Base-by-base conservation (phyloP, 2,797 vertebrate species). In the Catamblyrhynchus diadema region DNA sequence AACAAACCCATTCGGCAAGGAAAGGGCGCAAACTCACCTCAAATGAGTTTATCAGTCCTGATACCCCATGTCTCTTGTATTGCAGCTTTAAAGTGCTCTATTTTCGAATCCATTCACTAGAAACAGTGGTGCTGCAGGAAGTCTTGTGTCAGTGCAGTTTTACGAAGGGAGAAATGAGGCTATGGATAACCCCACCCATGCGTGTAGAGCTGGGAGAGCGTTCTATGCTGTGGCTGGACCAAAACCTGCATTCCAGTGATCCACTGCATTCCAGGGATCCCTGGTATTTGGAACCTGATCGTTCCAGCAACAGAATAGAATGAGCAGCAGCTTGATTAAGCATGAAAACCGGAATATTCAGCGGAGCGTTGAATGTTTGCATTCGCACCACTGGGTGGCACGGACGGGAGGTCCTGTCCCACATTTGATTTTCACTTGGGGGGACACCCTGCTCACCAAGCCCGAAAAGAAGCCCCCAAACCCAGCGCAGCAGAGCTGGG, bases 11-110 rank as follows among this genome's bases (percentile, higher is more conserved):
- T 87, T 90, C 39, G 50, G 80, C 83, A 64, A 94, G 95, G 84
- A 93, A 92, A 59, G n/a, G 17, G 37, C 53, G 21, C 35, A 78
- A 75, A 81, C 12, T 28, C 14, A 8, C 12, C 47, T 44, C 62
- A 32, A 59, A 59, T 3, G n/a, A n/a, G 35, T 9, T 35, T 45
- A 4, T 7, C 42, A 67, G 74, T 3, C 87, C 81, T 70, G 54
- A 25, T 28, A 14, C 6, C 41, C 81, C 3, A 32, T 69, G n/a
- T 61, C 74, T 91, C 95, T 98, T 97, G 98, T 98, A 98, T 98
- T 98, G 98, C 98, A 98, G 97, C 97, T 98, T 98, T 98, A 98
- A 98, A 98, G 97, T 95, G 96, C 93, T 96, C 61, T 94, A 14
- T 90, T 96, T 94, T 92, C 91, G 87, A 95, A 96, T 75, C 91